These are phyloP conservation scores for Belgica antarctica DNA, from an alignment of 2,888 invertebrate genomes.

Conservation along the genomic window DNA sequence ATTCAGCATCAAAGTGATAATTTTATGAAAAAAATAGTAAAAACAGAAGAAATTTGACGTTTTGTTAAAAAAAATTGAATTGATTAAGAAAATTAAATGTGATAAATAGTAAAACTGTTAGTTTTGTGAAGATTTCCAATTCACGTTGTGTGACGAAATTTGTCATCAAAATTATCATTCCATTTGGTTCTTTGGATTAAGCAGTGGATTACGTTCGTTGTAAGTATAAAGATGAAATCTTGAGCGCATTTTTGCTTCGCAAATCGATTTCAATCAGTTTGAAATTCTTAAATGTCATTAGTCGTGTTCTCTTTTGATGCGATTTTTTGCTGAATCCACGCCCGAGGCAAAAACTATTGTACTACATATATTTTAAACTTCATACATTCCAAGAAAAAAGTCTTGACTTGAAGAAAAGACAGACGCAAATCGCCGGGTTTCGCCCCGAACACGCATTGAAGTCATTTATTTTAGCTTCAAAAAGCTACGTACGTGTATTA, in stretches of 20 bases:
- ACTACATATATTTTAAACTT: slow-evolving; percentile 23
- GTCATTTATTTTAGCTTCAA: slow-evolving; percentile 19
- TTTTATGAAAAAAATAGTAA: neutral
- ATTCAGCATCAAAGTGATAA: no score
- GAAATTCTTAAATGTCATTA: slow-evolving; percentile 44
- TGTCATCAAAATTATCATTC: neutral
- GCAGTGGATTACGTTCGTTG: neutral
- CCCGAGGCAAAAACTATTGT: slow-evolving; percentile 40
- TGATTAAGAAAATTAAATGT: slow-evolving; percentile 32
- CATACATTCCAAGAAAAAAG: slow-evolving; percentile 17
- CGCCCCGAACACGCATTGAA: slow-evolving; percentile 37
- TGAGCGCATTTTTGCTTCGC: neutral
- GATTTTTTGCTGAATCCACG: slow-evolving; percentile 40
- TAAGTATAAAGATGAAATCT: slow-evolving; percentile 27
- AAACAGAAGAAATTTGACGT: neutral
- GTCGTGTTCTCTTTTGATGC: slow-evolving; percentile 37
- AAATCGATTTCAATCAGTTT: slow-evolving; percentile 35
- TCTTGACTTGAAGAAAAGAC: slow-evolving; percentile 20
- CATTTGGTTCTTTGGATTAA: neutral
- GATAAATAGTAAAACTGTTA: slow-evolving; percentile 39
- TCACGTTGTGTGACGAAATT: neutral
- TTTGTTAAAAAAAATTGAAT: neutral
- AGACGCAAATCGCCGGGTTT: slow-evolving; percentile 39
- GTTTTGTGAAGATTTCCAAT: slow-evolving; percentile 19
- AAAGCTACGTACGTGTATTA: slow-evolving; percentile 4